Base-by-base conservation (phyloP, 2,797 vertebrate genomes). In the Dallia pectoralis region DNA sequence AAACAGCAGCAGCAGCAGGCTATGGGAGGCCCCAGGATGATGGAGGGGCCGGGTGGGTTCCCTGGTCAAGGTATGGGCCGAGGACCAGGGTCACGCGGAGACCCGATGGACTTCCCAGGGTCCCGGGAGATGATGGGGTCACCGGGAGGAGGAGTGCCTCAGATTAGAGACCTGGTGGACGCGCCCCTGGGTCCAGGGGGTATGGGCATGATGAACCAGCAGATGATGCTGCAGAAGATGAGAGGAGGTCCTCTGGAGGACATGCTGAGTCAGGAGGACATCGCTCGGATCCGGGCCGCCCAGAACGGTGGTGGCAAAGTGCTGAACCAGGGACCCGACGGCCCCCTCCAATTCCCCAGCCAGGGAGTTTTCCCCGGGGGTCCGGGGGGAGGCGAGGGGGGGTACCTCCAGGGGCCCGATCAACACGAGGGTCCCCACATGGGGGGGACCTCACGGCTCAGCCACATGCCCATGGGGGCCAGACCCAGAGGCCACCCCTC, bases 151-250 rank as follows among this genome's bases (percentile, higher is more conserved):
- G 81, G 80, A 4, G 79, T 90, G 9, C 87, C 91, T 75, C 94
- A 91, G 51, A 91, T 97, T 81, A 94, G 96, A 82, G 96, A 99
- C 74, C 89, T 97, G 77, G 94, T 97, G 0, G 85, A 96, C 0
- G 91, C 95, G 71, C 91, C 96, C 87, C 89, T 96, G 53, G 94
- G 95, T 0, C 53, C 53, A 0, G 88, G 93, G 74, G 87, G 93
- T 74, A 94, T 98, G 91, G 96, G 94, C 85, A 95, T 95, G 67
- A 95, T 96, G 93, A 95, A 92, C 0, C 96, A 96, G 82, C 93
- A 96, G 88, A 93, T 96, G 89, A 83, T 98, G 66, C 91, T 93
- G 77, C 95, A 97, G 0, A 98, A 97, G 89, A 93, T 97, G 83
- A 73, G 91, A 76, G 91, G 92, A 70, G 93, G 92, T 15, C 61